Evolutionary conservation across 1,140 invertebrate genomes (phyloP), one percentile per base, ranked within the genome.

Genomic region (Mesaphorura yosii): DNA sequence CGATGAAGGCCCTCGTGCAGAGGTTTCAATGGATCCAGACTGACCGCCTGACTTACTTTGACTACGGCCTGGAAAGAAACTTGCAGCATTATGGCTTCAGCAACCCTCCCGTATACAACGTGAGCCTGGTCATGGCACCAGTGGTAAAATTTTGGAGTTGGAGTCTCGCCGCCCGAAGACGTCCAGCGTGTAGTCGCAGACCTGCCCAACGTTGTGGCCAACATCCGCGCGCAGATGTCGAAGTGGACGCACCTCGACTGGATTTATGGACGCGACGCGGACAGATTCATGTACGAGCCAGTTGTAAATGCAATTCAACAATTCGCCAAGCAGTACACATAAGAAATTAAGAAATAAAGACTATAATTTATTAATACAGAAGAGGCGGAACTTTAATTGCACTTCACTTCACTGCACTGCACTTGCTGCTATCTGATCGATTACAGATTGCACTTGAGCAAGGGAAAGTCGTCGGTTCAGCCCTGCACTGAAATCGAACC

Each of bases 191-290:
- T 81, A 7, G 66, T 65, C 7, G 64, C 63, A 0, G 63, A 69
- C 51, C 56, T 82, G 29, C 69, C 73, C 3, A 75, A 75, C 31
- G 55, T 73, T n/a, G 64, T 72, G 5, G 62, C 64, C 4, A 64
- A 66, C 15, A 72, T 70, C 48, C 66, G 72, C 55, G 73, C 83
- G 14, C 74, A 76, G 3, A 68, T 75, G 41, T 62, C 73, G 34
- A 72, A 72, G 31, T 84, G 83, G 58, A 83, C 81, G 66, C 82
- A 85, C 60, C 66, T 83, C 12, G 82, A 85, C 62, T 85, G 81
- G 65, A 49, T 83, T 7, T 82, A 76, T 70, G 82, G 74, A 1
- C 74, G 73, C 12, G 74, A 84, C 61, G 80, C 76, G 2, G 72
- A 70, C 2, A 67, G 69, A 58, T 66, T 81, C 2, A 75, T 84